Conservation (phyloP, 2,888 invertebrate species). For the Chaetogeoica ovagalla region DNA sequence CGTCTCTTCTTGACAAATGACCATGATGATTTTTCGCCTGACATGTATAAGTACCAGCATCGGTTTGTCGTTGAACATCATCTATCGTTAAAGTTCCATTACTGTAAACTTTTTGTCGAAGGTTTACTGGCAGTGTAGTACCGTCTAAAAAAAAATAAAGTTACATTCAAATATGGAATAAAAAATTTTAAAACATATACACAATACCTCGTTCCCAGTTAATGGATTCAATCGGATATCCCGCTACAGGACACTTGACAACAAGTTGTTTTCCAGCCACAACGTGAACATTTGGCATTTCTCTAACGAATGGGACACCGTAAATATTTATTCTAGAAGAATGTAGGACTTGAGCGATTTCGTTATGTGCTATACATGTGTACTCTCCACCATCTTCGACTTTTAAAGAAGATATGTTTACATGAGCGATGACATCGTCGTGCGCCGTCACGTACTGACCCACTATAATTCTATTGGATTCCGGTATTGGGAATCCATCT, state of each 20-base stretch:
- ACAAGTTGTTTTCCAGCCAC: slow-evolving; percentile 81
- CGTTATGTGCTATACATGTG: slow-evolving; percentile 81
- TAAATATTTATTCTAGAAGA: slow-evolving; percentile 86
- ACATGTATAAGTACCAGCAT: slow-evolving; percentile 63
- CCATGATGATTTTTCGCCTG: slow-evolving; percentile 61
- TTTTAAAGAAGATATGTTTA: slow-evolving; percentile 83
- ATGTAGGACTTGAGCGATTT: slow-evolving; percentile 78
- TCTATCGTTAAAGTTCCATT: slow-evolving; percentile 62
- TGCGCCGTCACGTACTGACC: slow-evolving; percentile 90
- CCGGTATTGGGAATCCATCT: slow-evolving; percentile 83
- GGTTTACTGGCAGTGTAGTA: slow-evolving; percentile 62
- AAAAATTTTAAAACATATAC: slow-evolving; percentile 40
- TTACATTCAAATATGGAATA: not conserved
- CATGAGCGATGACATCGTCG: slow-evolving; percentile 90
- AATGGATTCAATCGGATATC: slow-evolving; percentile 83
- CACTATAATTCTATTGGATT: slow-evolving; percentile 78
- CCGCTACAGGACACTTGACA: slow-evolving; percentile 87
- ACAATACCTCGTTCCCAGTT: slow-evolving; percentile 85
- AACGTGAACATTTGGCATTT: slow-evolving; percentile 86
- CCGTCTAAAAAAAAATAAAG: slow-evolving; percentile 59
- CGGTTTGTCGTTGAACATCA: slow-evolving; percentile 61
- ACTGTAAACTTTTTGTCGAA: slow-evolving; percentile 61
- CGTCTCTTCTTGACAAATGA: slow-evolving; percentile 58
- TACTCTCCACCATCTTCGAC: slow-evolving; percentile 91
- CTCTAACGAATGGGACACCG: slow-evolving; percentile 78